phyloP scores from a whole-genome alignment of 2,888 invertebrate genomes.

The Lamellibrachia satsuma region DNA sequence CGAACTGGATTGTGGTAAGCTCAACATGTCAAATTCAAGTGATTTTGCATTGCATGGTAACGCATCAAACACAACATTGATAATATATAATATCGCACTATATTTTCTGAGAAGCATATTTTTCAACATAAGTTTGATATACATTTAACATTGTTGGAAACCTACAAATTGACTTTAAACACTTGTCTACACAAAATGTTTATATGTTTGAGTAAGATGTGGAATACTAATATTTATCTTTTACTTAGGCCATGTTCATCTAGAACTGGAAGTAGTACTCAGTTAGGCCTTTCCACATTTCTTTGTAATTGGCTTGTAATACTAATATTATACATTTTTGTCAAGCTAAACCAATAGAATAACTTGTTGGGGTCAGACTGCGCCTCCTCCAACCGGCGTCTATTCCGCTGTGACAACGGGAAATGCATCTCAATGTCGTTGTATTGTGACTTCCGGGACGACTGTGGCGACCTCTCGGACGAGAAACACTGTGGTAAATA shows the following conservation, averaged over 20 bases:
- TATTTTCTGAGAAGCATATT: no score
- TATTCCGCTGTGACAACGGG: slow-evolving; percentile 39
- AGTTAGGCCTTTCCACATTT: no score
- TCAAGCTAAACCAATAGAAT: no score
- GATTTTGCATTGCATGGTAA: neutral
- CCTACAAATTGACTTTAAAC: no score
- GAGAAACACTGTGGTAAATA: slow-evolving; percentile 36
- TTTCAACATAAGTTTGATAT: no score
- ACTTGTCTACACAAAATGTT: no score
- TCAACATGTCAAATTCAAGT: neutral
- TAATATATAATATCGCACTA: neutral
- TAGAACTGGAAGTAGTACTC: no score
- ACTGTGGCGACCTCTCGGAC: slow-evolving; percentile 40
- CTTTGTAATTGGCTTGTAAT: no score
- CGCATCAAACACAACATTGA: neutral
- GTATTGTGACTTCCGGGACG: slow-evolving; percentile 35
- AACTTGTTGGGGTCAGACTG: neutral
- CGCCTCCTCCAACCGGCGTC: neutral
- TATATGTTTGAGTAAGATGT: no score
- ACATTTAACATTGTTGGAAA: neutral
- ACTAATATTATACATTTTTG: no score
- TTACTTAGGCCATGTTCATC: no score
- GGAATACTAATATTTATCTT: no score
- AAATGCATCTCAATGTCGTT: slow-evolving; percentile 37
- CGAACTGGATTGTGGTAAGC: slow-evolving; percentile 34